Evolutionary conservation across 2,888 invertebrate species (phyloP), one percentile per base, ranked within the genome.

Genomic region (Dicyrtoma fusca): DNA sequence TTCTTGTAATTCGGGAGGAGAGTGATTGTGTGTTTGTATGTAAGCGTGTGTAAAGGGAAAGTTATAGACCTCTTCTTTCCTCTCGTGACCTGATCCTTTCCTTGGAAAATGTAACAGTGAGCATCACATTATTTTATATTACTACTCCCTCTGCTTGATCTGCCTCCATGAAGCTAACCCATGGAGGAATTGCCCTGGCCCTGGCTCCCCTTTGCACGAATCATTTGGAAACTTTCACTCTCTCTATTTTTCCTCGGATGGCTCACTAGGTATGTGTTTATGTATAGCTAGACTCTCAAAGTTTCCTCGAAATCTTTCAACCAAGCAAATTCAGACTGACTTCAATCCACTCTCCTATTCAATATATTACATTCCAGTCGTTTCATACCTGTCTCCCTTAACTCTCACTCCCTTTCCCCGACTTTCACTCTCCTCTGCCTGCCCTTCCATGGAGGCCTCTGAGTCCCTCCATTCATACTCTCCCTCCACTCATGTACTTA

Each of bases 121-220:
- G 26, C 51, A 64, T 51, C 51, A 45, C 51, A 64, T 64, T 64
- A 64, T 64, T 64, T 64, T 51, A 64, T 21, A 64, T 64, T 49
- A 64, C 63, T 21, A 45, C 17, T 21, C 14, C 53, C 45, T 23
- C 23, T 17, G 17, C 42, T 62, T 17, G 21, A 26, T n/a, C 19
- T 17, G 11, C 44, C 45, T 45, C 1, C 21, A 11, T 3, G 44
- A n/a, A 21, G 19, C 53, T 2, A 6, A 53, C 3, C n/a, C 19
- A 17, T 4, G 11, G 53, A 34, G 34, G 34, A 34, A 34, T 34
- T 34, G 4, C 8, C 34, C 34, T 34, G 4, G 34, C 8, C 34
- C 4, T 34, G 3, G 34, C 34, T 34, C 8, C 34, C 34, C 34
- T 65, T 17, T 65, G 42, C 44, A 53, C 19, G 66, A 53, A 53